These are phyloP conservation scores for Pagetopsis macropterus DNA, from an alignment of 2,797 vertebrate genomes.

Conservation along the genomic window DNA sequence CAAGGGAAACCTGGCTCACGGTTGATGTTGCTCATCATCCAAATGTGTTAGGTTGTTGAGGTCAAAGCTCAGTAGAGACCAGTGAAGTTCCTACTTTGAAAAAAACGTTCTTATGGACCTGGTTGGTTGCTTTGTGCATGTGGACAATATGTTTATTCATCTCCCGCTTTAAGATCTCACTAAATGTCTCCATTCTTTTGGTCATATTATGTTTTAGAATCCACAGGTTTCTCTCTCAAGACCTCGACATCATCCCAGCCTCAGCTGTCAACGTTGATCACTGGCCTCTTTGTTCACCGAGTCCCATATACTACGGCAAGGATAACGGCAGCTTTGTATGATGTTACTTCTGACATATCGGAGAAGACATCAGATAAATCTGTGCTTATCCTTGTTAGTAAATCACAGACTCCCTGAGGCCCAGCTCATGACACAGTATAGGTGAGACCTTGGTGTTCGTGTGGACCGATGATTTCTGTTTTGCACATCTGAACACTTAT, in stretches of 20 bases:
- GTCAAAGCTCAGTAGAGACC: neutral
- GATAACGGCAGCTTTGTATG: conserved; percentile 90
- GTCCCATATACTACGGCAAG: conserved; percentile 68
- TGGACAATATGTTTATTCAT: neutral
- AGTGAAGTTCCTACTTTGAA: neutral
- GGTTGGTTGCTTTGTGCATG: neutral
- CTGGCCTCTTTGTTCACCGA: conserved; percentile 23
- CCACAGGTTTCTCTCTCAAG: neutral
- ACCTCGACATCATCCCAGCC: neutral
- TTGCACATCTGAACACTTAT: neutral
- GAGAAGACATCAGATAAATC: conserved; percentile 91
- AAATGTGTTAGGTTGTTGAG: neutral
- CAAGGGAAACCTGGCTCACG: too few species aligned
- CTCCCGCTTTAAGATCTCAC: neutral
- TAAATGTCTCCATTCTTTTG: neutral
- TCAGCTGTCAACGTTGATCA: conserved; percentile 20
- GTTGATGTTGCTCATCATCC: neutral
- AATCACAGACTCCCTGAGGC: conserved; percentile 64
- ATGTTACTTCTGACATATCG: conserved; percentile 87
- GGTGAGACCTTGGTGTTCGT: neutral
- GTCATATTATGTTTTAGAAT: neutral
- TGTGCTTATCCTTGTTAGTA: conserved; percentile 88
- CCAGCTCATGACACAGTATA: conserved; percentile 39
- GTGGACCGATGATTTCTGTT: neutral
- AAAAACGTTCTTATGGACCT: neutral